Evolutionary conservation across 2,797 vertebrate genomes (phyloP).

Genomic region (Sebastolobus alascanus): DNA sequence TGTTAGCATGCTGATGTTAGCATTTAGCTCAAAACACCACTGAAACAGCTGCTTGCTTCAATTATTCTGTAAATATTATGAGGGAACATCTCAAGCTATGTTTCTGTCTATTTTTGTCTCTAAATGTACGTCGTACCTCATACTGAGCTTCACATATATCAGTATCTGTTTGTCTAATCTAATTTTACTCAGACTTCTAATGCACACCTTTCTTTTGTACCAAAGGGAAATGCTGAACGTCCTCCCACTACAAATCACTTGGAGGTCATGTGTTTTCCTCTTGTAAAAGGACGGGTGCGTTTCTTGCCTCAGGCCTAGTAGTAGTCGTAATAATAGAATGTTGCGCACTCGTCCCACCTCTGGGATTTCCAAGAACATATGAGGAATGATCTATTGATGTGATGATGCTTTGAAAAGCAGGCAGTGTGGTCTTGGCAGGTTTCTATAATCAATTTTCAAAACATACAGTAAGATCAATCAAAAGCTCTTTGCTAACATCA

Average conservation of each 20-base stretch:
- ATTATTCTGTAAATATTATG: constrained; percentile 2
- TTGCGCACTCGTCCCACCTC: constrained; percentile 62
- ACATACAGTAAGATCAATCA: constrained; percentile 23
- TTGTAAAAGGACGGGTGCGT: constrained; percentile 74
- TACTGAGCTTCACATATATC: constrained; percentile 7
- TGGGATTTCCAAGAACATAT: constrained; percentile 78
- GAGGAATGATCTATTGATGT: constrained; percentile 70
- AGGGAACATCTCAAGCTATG: not conserved
- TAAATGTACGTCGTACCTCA: not conserved
- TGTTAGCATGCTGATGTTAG: not conserved
- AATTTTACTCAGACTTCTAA: constrained; percentile 35
- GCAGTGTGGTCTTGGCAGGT: constrained; percentile 68
- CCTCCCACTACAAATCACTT: constrained; percentile 69
- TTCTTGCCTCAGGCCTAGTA: constrained; percentile 64
- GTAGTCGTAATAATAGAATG: constrained; percentile 69
- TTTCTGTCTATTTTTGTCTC: not conserved
- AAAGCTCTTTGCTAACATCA: constrained; percentile 21
- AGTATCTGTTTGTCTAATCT: constrained; percentile 24
- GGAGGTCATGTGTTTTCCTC: constrained; percentile 73
- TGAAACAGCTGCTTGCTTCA: not conserved
- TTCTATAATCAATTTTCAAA: constrained; percentile 43
- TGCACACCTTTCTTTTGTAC: constrained; percentile 57
- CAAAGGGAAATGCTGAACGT: constrained; percentile 58
- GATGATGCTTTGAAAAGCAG: constrained; percentile 72
- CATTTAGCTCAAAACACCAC: not conserved